Evolutionary conservation across 1,140 invertebrate genomes (phyloP).

Genomic region (Drosophila parvula): DNA sequence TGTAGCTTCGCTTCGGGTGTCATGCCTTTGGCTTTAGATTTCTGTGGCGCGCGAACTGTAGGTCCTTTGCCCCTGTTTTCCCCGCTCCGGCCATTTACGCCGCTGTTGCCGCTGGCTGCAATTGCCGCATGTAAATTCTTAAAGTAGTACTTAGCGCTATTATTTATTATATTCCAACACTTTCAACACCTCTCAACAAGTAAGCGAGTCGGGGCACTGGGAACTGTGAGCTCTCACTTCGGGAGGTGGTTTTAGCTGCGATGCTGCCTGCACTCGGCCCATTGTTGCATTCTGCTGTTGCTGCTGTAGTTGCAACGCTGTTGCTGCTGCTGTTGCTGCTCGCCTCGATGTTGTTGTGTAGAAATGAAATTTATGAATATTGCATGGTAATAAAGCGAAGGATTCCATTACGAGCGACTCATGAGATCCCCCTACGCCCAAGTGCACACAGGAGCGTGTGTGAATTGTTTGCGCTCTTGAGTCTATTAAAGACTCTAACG

Average conservation of each 20-base stretch:
- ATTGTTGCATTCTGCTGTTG: conserved; percentile 63
- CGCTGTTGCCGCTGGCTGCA: conserved; percentile 57
- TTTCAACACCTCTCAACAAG: conserved; percentile 84
- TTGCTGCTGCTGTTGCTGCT: conserved; percentile 50
- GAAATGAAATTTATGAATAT: conserved; percentile 82
- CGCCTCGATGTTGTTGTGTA: conserved; percentile 65
- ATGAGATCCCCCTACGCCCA: conserved; percentile 38
- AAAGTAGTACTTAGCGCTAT: conserved; percentile 83
- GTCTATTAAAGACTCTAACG: conserved; percentile 17
- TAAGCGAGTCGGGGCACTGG: conserved; percentile 62
- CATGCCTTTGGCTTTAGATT: conserved; percentile 52
- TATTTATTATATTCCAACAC: conserved; percentile 84
- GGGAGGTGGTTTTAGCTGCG: conserved; percentile 32
- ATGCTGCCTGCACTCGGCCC: conserved; percentile 52
- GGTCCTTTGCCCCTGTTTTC: conserved; percentile 6
- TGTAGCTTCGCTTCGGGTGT: conserved; percentile 19
- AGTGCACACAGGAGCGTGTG: conserved; percentile 24
- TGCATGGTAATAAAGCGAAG: conserved; percentile 79
- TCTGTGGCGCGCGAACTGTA: conserved; percentile 32
- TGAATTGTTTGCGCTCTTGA: conserved; percentile 28
- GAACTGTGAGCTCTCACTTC: conserved; percentile 25
- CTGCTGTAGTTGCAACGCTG: conserved; percentile 42
- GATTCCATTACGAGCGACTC: conserved; percentile 74
- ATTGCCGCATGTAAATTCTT: conserved; percentile 83
- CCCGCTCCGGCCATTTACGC: conserved; percentile 7